Base-by-base conservation (phyloP, 2,888 invertebrate genomes). In the Cephus pulcher region DNA sequence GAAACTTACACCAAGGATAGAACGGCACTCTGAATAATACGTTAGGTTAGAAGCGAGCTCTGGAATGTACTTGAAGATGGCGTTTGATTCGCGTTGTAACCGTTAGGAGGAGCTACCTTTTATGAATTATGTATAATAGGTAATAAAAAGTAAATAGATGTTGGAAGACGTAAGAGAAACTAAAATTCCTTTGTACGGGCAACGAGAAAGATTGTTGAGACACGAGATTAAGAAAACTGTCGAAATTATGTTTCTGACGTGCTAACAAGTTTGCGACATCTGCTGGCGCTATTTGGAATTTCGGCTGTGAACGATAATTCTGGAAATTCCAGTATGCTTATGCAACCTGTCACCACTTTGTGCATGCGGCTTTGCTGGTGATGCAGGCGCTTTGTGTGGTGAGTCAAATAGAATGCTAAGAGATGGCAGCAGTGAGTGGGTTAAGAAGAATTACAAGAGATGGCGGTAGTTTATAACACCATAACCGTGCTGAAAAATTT, bases 1-100 rank as follows among this genome's bases (percentile, higher is more conserved):
- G 73, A 78, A 78, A 78, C 75, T 78, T 78, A 76, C 75, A 69
- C 56, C 68, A 75, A 34, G 34, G 74, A 37, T 34, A 74, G 40
- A 33, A 37, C 74, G 35, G 30, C 15, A 15, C 32, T 40, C 73
- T 30, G 33, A 68, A 40, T n/a, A 34, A 76, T 76, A 56, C 33
- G 56, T 76, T 35, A 76, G 71, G 40, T 73, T 40, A 56, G 23
- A 56, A 15, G 56, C 56, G 56, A 56, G 23, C 56, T 56, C 56
- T 56, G 56, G 56, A 56, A 56, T 23, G 23, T 56, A 23, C 56
- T 56, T 56, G 56, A 56, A 34, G 71, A 71, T 71, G 33, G 32
- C 33, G 32, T 34, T 71, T 33, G 71, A 71, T 71, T 34, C 34
- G 71, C 30, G 15, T 33, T 33, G 12, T 71, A 71, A 71, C 23